Base-by-base conservation (phyloP, 2,888 invertebrate genomes). In the Dascillus cervinus region DNA sequence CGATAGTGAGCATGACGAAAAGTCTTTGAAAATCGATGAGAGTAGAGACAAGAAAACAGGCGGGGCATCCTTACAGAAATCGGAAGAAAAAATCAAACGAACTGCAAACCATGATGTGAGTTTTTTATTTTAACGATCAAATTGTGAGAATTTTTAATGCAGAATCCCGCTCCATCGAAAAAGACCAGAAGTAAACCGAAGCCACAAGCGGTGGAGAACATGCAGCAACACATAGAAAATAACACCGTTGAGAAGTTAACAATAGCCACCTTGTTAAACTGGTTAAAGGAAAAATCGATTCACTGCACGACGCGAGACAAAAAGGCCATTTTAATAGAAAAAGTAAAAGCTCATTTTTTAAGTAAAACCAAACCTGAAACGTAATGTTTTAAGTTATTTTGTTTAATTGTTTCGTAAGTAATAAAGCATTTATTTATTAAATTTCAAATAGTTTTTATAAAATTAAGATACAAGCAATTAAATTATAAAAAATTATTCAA, bases 261-360 rank as follows among this genome's bases (percentile, higher is more conserved):
- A n/a, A 44, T 41, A 10, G 35, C 45, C n/a, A 46, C 43, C 9
- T 27, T 49, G 12, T 17, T 39, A 17, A 34, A 42, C 17, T 49
- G 49, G 49, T 22, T 49, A 13, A 46, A 46, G 36, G 43, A 47
- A 26, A 37, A 36, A 24, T 34, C 32, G 9, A 21, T 49, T 12
- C 45, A 41, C 30, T 49, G 47, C 30, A 45, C 45, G 10, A 46
- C 45, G 4, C 40, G 47, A 29, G 49, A 49, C 19, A 47, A 44
- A 26, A 49, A 49, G 20, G 41, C 38, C n/a, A 40, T 38, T 29
- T 33, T 49, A 13, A 37, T 49, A 13, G 32, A 46, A 20, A 49
- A 49, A 38, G 43, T 49, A 17, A 37, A 26, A 26, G 38, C 41
- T 27, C 41, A 46, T 14, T 46, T 44, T 28, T 14, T 34, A 23